Conservation (phyloP, 2,113 vertebrate species). For the Dipodomys ordii region DNA sequence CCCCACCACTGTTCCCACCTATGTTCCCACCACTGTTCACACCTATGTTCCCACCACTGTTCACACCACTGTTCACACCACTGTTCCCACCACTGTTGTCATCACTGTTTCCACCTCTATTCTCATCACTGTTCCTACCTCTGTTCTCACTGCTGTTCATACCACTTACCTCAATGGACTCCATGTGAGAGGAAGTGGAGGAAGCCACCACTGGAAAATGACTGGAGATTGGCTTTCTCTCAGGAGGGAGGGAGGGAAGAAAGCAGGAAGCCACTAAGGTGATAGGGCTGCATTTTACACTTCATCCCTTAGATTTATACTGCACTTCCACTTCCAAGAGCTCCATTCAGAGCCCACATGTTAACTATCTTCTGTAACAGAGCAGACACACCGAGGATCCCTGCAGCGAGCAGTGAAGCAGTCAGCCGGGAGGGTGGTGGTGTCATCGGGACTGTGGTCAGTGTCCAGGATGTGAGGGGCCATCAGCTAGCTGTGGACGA, state of each 20-base stretch:
- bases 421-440: too few species aligned
- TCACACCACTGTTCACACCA: too few species aligned
- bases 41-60: too few species aligned
- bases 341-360: neutral
- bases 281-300: neutral
- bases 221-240: neutral
- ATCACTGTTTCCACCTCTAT: too few species aligned
- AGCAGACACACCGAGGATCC: neutral
- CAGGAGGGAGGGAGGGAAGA: neutral
- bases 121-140: too few species aligned
- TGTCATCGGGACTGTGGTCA: too few species aligned
- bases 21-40: too few species aligned
- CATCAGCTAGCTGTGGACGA: neutral
- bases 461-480: too few species aligned
- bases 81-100: too few species aligned
- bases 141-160: too few species aligned
- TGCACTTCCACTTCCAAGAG: slow-evolving; percentile 54
- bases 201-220: neutral
- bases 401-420: neutral
- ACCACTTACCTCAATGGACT: neutral
- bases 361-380: slow-evolving; percentile 17
- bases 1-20: too few species aligned
- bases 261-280: too few species aligned
- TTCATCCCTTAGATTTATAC: slow-evolving; percentile 28
- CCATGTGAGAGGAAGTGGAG: neutral